phyloP scores from a whole-genome alignment of 1,140 invertebrate genomes.

The Thaumetopoea pityocampa region DNA sequence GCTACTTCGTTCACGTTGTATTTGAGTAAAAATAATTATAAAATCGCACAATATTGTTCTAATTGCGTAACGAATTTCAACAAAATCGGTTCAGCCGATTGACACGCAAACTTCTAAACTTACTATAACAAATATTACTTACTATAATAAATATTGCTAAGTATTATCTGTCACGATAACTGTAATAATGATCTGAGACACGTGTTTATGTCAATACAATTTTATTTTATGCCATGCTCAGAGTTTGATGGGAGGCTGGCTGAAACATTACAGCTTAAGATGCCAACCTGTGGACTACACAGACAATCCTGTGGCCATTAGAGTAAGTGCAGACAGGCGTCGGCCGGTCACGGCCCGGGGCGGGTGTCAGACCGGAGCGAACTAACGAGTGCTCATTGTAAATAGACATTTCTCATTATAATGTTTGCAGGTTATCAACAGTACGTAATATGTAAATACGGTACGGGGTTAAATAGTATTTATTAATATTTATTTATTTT shows the following conservation, averaged over 20 bases:
- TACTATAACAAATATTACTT: too few species aligned
- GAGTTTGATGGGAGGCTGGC: conserved; percentile 82
- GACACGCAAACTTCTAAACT: too few species aligned
- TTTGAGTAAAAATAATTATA: too few species aligned
- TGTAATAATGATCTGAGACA: too few species aligned
- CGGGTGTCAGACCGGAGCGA: conserved; percentile 18
- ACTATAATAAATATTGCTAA: too few species aligned
- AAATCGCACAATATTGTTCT: too few species aligned
- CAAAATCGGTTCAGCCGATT: too few species aligned
- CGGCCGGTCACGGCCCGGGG: conserved; percentile 14
- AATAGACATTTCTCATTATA: conserved; percentile 44
- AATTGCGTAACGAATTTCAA: too few species aligned
- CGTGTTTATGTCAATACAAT: too few species aligned
- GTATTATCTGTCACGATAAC: too few species aligned
- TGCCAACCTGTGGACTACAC: conserved; percentile 96
- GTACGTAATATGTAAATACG: conserved; percentile 37
- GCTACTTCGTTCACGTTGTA: too few species aligned
- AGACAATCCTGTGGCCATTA: conserved; percentile 82
- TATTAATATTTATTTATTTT: conserved; percentile 13
- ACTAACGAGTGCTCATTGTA: conserved; percentile 58
- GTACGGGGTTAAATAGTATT: conserved; percentile 23
- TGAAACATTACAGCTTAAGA: conserved; percentile 86
- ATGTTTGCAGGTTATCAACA: conserved; percentile 33
- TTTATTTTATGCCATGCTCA: conserved; percentile 53
- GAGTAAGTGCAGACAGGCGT: conserved; percentile 80